These are phyloP conservation scores for Ichneumon xanthorius DNA, from an alignment of 2,888 invertebrate species.

Conservation along the genomic window DNA sequence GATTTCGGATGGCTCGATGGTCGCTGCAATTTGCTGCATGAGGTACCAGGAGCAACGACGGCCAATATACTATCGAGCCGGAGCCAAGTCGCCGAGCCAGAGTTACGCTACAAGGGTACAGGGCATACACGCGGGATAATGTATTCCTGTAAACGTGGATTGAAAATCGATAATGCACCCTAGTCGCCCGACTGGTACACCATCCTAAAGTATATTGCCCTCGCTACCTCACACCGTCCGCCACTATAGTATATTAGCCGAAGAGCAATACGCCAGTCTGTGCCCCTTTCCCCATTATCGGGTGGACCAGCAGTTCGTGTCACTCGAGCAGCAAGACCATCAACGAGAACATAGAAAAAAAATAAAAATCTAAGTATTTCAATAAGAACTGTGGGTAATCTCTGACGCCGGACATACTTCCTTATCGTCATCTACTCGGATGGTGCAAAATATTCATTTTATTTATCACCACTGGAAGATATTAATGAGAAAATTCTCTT, in stretches of 20 bases:
- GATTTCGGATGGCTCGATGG: constrained; percentile 28
- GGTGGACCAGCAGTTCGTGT: background rate
- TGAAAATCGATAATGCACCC: constrained; percentile 70
- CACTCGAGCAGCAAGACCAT: background rate
- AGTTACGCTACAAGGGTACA: constrained; percentile 27
- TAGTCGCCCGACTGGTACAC: constrained; percentile 54
- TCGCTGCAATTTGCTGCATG: constrained; percentile 50
- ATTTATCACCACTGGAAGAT: background rate
- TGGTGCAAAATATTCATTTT: background rate
- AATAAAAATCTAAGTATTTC: background rate
- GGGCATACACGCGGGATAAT: constrained; percentile 53
- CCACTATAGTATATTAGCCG: constrained; percentile 47
- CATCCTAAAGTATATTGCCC: constrained; percentile 55
- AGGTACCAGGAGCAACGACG: constrained; percentile 5
- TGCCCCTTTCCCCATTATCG: constrained; percentile 1
- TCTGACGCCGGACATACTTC: background rate
- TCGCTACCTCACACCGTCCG: background rate
- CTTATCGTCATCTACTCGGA: background rate
- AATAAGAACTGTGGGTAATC: background rate
- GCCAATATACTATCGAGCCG: constrained; percentile 21
- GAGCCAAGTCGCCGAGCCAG: constrained; percentile 24
- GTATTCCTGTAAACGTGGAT: constrained; percentile 66
- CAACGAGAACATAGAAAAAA: background rate
- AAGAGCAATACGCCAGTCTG: constrained; percentile 37
- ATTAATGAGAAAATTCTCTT: background rate